Evolutionary conservation across 2,888 invertebrate genomes (phyloP).

Genomic region (Agrochola litura): DNA sequence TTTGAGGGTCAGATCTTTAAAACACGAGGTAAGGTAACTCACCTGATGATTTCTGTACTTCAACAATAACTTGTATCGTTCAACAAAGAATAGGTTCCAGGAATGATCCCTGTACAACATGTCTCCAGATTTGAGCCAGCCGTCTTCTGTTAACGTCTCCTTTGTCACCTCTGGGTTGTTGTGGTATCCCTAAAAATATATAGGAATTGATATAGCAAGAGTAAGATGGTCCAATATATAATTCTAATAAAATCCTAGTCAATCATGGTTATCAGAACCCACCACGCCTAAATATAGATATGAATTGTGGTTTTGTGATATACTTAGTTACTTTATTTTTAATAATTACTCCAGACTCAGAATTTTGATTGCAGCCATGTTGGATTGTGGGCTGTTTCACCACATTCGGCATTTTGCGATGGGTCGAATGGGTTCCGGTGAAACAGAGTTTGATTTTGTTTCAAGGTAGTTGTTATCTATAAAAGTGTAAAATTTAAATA

Average conservation of each 20-base stretch:
- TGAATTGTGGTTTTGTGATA: background rate
- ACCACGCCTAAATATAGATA: background rate
- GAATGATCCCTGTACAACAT: constrained; percentile 87
- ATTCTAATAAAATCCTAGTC: background rate
- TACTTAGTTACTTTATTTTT: background rate
- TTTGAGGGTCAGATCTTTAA: background rate
- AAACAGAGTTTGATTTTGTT: background rate
- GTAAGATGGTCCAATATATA: background rate
- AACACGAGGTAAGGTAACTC: background rate
- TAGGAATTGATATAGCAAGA: background rate
- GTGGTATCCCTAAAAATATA: constrained; percentile 81
- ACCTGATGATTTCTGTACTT: constrained; percentile 81
- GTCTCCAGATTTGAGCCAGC: constrained; percentile 89
- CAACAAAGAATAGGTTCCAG: constrained; percentile 86
- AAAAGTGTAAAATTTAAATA: background rate
- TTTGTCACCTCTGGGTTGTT: constrained; percentile 82
- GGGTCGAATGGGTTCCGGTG: background rate
- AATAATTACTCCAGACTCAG: background rate
- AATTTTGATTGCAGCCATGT: background rate
- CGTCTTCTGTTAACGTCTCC: constrained; percentile 81
- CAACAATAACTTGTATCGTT: constrained; percentile 87
- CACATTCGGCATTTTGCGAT: background rate
- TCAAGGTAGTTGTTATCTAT: background rate
- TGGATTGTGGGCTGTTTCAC: background rate
- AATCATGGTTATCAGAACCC: background rate